Conservation (phyloP, 1,140 invertebrate genomes). For the Diachasmimorpha longicaudata region DNA sequence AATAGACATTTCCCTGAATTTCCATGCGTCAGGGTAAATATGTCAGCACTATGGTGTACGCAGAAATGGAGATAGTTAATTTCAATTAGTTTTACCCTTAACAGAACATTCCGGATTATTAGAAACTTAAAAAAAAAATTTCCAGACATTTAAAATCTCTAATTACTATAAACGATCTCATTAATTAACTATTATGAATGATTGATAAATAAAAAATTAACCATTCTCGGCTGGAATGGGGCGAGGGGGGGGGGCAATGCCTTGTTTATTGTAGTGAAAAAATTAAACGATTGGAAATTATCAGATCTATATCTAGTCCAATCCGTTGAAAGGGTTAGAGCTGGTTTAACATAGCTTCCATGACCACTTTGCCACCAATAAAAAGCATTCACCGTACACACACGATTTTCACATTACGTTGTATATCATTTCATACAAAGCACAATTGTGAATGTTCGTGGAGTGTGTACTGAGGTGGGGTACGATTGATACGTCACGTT, state of each 20-base stretch:
- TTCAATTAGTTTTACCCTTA: background rate
- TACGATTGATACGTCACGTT: slow-evolving; percentile 12
- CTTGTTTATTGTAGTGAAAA: too few relatives aligned
- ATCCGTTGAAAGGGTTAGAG: too few relatives aligned
- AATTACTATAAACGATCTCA: too few relatives aligned
- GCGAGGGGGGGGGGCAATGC: too few relatives aligned
- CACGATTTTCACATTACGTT: background rate
- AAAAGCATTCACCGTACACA: background rate
- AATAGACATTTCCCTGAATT: slow-evolving; percentile 24
- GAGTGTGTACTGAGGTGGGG: background rate
- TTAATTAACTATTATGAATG: too few relatives aligned
- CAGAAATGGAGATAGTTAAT: slow-evolving; percentile 20
- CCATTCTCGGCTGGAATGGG: too few relatives aligned
- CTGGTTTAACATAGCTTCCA: background rate
- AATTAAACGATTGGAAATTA: too few relatives aligned
- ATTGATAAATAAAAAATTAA: too few relatives aligned
- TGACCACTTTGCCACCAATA: background rate
- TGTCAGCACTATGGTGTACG: background rate
- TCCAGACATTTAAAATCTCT: too few relatives aligned
- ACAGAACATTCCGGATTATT: too few relatives aligned
- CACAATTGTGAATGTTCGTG: background rate
- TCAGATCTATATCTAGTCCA: too few relatives aligned
- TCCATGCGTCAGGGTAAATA: slow-evolving; percentile 14
- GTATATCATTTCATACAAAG: background rate
- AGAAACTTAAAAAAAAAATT: too few relatives aligned